phyloP scores from a whole-genome alignment of 2,113 vertebrate species.

The Epinephelus lanceolatus region DNA sequence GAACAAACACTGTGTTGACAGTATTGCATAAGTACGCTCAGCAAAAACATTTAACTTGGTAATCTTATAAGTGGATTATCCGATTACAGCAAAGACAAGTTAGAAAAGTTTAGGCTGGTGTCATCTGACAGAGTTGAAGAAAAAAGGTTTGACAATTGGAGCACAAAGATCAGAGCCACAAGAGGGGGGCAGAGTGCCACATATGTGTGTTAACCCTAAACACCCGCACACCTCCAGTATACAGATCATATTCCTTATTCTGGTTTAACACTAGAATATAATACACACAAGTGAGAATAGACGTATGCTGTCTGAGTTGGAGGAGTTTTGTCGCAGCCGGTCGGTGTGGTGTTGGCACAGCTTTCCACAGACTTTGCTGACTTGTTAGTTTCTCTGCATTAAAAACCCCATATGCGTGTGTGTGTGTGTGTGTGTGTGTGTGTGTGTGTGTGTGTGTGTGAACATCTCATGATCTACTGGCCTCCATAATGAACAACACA shows the following conservation, averaged over 20 bases:
- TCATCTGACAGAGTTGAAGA: not conserved
- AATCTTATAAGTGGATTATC: not conserved
- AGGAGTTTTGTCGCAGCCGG: not conserved
- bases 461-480: slow-evolving; percentile 14
- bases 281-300: not conserved
- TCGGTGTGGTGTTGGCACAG: not conserved
- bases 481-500: slow-evolving; percentile 38
- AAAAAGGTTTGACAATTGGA: not conserved
- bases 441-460: not conserved
- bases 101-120: not conserved
- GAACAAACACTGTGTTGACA: not conserved
- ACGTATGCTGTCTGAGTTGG: not conserved
- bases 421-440: not conserved
- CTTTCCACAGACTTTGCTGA: slow-evolving; percentile 3
- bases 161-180: slow-evolving; percentile 14
- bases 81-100: not conserved
- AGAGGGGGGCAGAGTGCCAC: slow-evolving; percentile 27
- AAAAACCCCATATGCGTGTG: not conserved
- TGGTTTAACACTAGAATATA: not conserved
- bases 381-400: not conserved
- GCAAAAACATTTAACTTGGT: not conserved
- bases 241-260: not conserved
- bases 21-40: too few relatives aligned
- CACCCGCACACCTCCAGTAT: not conserved
- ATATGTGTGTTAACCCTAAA: not conserved